A percentile compares a stretch with the other conserved stretches of the same genome.
phyloP scores from a whole-genome alignment of 2,888 invertebrate genomes.

The Nezara viridula region DNA sequence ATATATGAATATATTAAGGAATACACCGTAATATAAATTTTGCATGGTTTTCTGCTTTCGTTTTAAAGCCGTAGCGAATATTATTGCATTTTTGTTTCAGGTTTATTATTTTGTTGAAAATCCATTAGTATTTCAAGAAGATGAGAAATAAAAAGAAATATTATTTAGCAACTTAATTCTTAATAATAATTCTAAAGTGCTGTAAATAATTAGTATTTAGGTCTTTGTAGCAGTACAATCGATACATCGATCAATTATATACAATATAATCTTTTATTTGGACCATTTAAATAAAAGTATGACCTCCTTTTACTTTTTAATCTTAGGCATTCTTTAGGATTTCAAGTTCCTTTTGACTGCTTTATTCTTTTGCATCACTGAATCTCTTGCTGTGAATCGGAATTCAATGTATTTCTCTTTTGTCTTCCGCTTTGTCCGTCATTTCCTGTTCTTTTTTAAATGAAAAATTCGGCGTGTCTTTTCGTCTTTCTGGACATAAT shows the following conservation, averaged over 20 bases:
- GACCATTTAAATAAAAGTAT: too few species aligned
- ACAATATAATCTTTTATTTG: too few species aligned
- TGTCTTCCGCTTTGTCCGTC: not conserved
- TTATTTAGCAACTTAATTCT: too few species aligned
- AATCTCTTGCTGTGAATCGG: not conserved
- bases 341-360: not conserved
- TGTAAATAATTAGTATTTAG: too few species aligned
- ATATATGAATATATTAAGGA: not conserved
- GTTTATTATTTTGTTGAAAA: not conserved
- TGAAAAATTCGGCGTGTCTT: not conserved
- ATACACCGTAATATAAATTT: not conserved
- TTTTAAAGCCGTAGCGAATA: too few species aligned
- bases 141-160: too few species aligned
- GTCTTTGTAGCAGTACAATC: too few species aligned
- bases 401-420: slow-evolving; percentile 1
- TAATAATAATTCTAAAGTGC: too few species aligned
- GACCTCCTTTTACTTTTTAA: too few species aligned
- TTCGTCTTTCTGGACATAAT: not conserved
- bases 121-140: not conserved
- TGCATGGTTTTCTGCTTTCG: not conserved
- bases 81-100: too few species aligned
- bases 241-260: too few species aligned
- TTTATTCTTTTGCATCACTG: not conserved
- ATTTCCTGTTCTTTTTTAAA: not conserved
- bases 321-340: not conserved